Evolutionary conservation across 2,113 vertebrate species (phyloP).

Genomic region (Beaufortia kweichowensis): DNA sequence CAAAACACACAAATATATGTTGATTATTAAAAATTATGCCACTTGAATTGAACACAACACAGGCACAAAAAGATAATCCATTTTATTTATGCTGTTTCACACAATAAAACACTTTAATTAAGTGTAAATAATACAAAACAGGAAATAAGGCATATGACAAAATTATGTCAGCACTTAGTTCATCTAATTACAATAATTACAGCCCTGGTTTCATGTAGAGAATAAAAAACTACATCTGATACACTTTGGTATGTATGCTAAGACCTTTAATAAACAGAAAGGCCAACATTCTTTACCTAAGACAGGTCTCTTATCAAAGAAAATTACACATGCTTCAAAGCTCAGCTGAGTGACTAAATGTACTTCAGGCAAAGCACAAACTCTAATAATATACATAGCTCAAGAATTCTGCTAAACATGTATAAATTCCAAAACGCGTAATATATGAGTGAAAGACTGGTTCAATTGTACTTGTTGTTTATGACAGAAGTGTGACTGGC

Average conservation of each 20-base stretch:
- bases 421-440: conserved; percentile 16
- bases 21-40: conserved; percentile 11
- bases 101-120: conserved; percentile 9
- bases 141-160: conserved; percentile 12
- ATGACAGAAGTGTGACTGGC: not conserved
- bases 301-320: not conserved
- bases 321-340: not conserved
- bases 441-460: not conserved
- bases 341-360: not conserved
- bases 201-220: not conserved
- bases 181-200: not conserved
- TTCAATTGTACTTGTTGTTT: not conserved
- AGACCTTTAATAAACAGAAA: not conserved
- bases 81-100: conserved; percentile 26
- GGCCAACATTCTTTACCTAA: not conserved
- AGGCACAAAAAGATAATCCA: not conserved
- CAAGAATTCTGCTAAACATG: not conserved
- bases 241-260: not conserved
- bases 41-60: conserved; percentile 4
- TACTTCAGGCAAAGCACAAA: not conserved
- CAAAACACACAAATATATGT: too few species aligned
- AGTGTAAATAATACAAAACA: conserved; percentile 9
- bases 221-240: not conserved
- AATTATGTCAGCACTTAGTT: conserved; percentile 2
- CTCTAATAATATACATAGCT: conserved; percentile 3